Evolutionary conservation across 2,113 vertebrate species (phyloP).

Genomic region (Pelvicachromis taeniatus): DNA sequence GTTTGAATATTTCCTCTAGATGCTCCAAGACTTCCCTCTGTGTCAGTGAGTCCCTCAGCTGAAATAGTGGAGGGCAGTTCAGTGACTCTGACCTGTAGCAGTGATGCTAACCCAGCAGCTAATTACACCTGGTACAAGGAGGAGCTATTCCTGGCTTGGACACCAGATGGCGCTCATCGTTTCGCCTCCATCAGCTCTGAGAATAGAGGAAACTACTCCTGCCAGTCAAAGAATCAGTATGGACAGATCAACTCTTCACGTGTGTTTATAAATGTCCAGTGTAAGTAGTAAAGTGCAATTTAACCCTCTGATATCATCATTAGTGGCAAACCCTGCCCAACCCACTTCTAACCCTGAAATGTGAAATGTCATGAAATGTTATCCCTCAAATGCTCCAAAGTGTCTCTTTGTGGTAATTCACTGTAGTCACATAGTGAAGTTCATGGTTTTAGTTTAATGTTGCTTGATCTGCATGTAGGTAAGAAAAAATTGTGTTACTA

Average conservation of each 20-base stretch:
- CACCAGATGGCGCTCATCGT: too few relatives aligned
- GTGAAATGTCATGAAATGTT: not conserved
- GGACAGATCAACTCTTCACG: not conserved
- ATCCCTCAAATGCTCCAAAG: not conserved
- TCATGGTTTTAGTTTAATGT: not conserved
- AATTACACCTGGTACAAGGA: too few relatives aligned
- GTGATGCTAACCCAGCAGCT: too few relatives aligned
- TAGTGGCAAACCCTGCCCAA: not conserved
- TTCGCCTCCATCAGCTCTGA: not conserved
- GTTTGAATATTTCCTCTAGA: not conserved
- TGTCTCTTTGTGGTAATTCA: not conserved
- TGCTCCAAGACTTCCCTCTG: not conserved
- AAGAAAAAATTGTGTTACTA: not conserved
- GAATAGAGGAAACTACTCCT: not conserved
- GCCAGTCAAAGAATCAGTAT: not conserved
- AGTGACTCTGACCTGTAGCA: not conserved
- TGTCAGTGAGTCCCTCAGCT: not conserved
- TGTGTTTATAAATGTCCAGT: not conserved
- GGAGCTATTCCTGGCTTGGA: too few relatives aligned
- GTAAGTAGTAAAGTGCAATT: not conserved
- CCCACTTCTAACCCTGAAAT: accelerated
- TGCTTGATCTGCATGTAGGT: not conserved
- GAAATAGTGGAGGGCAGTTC: not conserved
- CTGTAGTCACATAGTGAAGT: not conserved
- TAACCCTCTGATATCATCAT: not conserved